phyloP scores from a whole-genome alignment of 2,113 vertebrate genomes.

The Panthera uncia region DNA sequence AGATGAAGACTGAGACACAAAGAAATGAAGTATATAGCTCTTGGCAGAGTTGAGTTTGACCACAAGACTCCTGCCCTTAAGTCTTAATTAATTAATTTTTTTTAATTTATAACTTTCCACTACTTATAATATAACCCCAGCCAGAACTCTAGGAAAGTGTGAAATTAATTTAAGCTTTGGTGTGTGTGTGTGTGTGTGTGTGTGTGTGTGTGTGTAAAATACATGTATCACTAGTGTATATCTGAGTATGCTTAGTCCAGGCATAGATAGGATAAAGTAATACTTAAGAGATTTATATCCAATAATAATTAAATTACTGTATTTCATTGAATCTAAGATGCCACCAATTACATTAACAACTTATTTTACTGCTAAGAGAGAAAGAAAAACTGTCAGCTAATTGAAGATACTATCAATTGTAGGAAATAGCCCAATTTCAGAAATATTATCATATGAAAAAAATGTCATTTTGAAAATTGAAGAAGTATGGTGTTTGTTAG shows the following conservation, averaged over 20 bases:
- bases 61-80: neutral
- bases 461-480: conserved; percentile 28
- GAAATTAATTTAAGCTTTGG: neutral
- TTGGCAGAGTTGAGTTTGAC: neutral
- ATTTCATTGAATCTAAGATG: neutral
- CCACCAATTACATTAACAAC: neutral
- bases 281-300: neutral
- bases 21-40: neutral
- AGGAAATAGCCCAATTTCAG: neutral
- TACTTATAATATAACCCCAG: neutral
- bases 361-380: conserved; percentile 15
- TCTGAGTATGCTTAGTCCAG: neutral
- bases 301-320: neutral
- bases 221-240: neutral
- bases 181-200: neutral
- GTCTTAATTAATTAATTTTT: neutral
- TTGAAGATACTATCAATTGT: conserved; percentile 9
- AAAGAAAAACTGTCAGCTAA: neutral
- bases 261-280: neutral
- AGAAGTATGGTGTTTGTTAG: neutral
- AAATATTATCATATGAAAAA: neutral
- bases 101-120: neutral
- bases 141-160: neutral
- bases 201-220: no score
- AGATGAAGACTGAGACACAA: neutral